Conservation (phyloP, 2,797 vertebrate genomes). For the Girardinus metallicus region DNA sequence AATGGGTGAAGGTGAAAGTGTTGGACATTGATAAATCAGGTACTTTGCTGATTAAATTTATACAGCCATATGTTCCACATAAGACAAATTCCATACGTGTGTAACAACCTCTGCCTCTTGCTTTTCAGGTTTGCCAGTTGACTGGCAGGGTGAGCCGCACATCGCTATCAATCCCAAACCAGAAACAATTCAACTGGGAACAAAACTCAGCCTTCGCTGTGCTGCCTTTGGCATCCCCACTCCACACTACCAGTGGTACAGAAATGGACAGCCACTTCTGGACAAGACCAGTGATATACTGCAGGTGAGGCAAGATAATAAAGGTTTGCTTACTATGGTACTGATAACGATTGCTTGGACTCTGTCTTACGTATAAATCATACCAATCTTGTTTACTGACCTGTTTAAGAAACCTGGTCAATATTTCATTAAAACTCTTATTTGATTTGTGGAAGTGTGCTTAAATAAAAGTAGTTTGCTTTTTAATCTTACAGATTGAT, state of each 20-base stretch:
- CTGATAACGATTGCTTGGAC: conserved; percentile 22
- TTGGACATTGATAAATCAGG: conserved; percentile 75
- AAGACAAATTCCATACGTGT: background rate
- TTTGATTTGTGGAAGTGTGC: conserved; percentile 7
- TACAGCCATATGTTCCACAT: background rate
- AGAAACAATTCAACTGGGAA: conserved; percentile 71
- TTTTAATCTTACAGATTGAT: conserved; percentile 74
- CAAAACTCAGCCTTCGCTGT: conserved; percentile 76
- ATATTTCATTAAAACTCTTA: conserved; percentile 35
- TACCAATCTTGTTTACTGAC: background rate
- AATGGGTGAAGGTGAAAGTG: conserved; percentile 88
- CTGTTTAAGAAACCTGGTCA: conserved; percentile 11
- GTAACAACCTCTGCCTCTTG: conserved; percentile 5
- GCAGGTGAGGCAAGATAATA: conserved; percentile 67
- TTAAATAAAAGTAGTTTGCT: conserved; percentile 15
- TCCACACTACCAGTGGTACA: conserved; percentile 88
- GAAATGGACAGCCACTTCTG: conserved; percentile 79
- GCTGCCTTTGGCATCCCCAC: conserved; percentile 84
- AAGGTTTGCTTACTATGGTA: conserved; percentile 24
- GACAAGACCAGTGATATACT: conserved; percentile 75
- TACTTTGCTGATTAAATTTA: conserved; percentile 35
- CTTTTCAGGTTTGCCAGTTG: conserved; percentile 69
- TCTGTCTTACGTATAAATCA: conserved; percentile 4
- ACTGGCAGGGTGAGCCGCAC: conserved; percentile 85
- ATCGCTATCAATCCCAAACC: conserved; percentile 78